Evolutionary conservation across 2,797 vertebrate species (phyloP), one percentile per base, ranked within the genome.

Genomic region (Hylomyscus alleni): DNA sequence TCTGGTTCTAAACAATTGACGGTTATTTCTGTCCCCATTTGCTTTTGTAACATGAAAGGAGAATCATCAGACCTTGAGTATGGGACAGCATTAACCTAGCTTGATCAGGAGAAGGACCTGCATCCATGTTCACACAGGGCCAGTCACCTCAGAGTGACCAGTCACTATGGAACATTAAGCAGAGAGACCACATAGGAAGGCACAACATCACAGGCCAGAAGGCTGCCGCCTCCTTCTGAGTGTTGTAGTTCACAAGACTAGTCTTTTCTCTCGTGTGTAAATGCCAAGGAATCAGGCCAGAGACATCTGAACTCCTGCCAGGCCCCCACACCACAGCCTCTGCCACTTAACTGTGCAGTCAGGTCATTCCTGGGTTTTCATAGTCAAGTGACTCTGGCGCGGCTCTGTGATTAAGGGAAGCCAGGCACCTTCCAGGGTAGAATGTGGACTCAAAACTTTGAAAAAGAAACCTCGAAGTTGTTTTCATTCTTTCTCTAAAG

Each of bases 21-120:
- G 88, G 96, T 78, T 98, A 97, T 98, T 98, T 96, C 94, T 96
- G 95, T 97, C 95, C 96, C 85, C 29, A 60, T 95, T 98, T 96
- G 97, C 93, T 97, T 98, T 96, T 94, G 44, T 87, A 95, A 95
- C 96, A 95, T 96, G 93, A 95, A 91, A 98, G 85, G 75, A 87
- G 82, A 77, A 75, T 76, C 15, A 31, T 95, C 52, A 62, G 94
- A 73, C 89, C 81, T 92, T 89, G 94, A 95, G 54, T 91, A 90
- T 29, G 91, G 92, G 76, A 88, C 47, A 44, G 50, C 1, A 52
- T 47, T 69, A 95, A 67, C 60, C 76, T 75, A 56, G 52, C 50
- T 91, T 87, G 81, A 93, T 95, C 95, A 92, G 1, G 15, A 94
- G 91, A 69, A 81, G 60, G 86, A 84, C 90, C 6, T 83, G 37